phyloP scores from a whole-genome alignment of 2,113 vertebrate species.

The Geococcyx californianus region DNA sequence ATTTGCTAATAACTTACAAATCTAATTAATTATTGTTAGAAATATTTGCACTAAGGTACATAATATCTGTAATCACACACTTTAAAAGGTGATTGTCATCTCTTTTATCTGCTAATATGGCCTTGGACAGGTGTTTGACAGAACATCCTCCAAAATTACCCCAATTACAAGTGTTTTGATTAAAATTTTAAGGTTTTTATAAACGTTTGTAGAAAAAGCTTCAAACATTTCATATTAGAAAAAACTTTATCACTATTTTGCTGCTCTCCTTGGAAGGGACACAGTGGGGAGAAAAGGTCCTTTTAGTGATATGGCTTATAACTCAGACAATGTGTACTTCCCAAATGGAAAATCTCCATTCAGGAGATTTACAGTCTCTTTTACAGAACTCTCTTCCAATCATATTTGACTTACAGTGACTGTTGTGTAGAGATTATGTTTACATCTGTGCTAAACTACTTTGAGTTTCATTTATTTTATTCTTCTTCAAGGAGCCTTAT shows the following conservation, averaged over 20 bases:
- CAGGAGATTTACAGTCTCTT: background rate
- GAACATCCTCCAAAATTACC: background rate
- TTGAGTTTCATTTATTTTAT: background rate
- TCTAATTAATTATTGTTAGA: background rate
- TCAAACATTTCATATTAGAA: background rate
- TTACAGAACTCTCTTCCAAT: background rate
- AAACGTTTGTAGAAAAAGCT: background rate
- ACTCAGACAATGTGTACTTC: background rate
- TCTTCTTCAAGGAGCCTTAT: background rate
- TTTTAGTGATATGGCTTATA: background rate
- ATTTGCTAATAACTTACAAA: background rate
- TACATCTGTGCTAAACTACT: background rate
- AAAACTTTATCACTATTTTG: background rate
- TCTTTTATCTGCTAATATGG: background rate
- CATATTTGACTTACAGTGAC: background rate
- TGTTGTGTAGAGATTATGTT: background rate
- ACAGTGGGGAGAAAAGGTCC: background rate
- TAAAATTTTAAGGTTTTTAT: background rate
- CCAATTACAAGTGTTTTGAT: background rate
- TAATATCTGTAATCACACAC: background rate
- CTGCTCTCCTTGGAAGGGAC: background rate
- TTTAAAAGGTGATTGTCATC: background rate
- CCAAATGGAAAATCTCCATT: background rate
- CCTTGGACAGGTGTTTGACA: background rate
- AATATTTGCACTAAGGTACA: background rate